Conservation (phyloP, 2,888 invertebrate genomes). For the Pardosa pseudoannulata region DNA sequence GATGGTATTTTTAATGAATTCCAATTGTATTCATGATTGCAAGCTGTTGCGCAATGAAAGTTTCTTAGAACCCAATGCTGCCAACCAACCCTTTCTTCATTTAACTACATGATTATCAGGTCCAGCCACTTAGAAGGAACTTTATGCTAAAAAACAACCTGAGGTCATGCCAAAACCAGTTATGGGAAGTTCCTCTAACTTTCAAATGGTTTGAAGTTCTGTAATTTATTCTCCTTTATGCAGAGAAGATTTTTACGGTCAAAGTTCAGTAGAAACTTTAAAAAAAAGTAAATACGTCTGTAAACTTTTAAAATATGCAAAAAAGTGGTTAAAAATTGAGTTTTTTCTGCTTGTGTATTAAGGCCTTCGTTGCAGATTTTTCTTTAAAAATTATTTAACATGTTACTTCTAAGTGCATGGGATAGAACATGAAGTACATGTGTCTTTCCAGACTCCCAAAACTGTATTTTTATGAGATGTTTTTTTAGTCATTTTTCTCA, state of each 20-base stretch:
- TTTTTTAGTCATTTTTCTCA: too few species aligned
- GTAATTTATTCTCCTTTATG: not conserved
- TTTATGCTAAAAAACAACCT: not conserved
- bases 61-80: not conserved
- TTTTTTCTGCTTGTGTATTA: too few species aligned
- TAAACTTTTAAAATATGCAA: too few species aligned
- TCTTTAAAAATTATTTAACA: too few species aligned
- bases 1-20: not conserved
- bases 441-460: too few species aligned
- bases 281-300: too few species aligned
- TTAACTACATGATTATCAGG: not conserved
- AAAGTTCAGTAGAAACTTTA: not conserved
- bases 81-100: not conserved
- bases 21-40: not conserved
- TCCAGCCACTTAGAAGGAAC: not conserved
- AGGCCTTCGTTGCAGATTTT: too few species aligned
- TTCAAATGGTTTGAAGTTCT: not conserved
- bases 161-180: not conserved
- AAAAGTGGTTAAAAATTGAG: too few species aligned
- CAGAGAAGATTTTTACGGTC: not conserved
- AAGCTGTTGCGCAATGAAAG: not conserved
- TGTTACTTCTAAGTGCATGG: too few species aligned
- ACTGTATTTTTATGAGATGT: too few species aligned
- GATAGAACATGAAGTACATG: too few species aligned
- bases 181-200: not conserved